Evolutionary conservation across 1,140 invertebrate species (phyloP).

Genomic region (Cardiocondyla obscurior): DNA sequence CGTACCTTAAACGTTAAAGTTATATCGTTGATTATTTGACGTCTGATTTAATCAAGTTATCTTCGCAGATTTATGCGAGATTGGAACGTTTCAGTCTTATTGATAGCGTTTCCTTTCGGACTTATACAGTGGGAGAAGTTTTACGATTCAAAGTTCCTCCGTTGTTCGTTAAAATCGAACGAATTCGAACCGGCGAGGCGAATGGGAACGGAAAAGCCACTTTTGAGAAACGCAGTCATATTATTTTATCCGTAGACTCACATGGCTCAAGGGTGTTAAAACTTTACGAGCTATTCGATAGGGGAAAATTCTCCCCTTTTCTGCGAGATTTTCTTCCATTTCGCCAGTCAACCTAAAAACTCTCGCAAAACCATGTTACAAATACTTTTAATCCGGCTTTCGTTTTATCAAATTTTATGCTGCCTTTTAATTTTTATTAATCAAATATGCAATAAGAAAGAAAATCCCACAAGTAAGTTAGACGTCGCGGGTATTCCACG

Average conservation of each 20-base stretch:
- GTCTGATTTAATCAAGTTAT: slow-evolving; percentile 28
- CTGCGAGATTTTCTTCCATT: slow-evolving; percentile 6
- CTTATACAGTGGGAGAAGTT: slow-evolving; percentile 33
- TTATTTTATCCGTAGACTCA: slow-evolving; percentile 60
- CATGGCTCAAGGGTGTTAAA: slow-evolving; percentile 47
- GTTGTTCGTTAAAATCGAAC: slow-evolving; percentile 61
- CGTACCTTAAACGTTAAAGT: background rate
- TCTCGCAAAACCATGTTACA: background rate
- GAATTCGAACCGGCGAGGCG: slow-evolving; percentile 46
- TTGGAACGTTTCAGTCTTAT: background rate
- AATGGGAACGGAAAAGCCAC: slow-evolving; percentile 38
- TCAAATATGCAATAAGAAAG: background rate
- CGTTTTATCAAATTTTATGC: background rate
- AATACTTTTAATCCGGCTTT: background rate
- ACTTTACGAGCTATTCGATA: slow-evolving; percentile 58
- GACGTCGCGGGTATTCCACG: background rate
- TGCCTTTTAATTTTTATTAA: background rate
- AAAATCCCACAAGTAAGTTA: background rate
- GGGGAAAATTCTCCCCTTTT: slow-evolving; percentile 27
- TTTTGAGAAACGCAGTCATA: slow-evolving; percentile 62
- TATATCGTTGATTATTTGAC: background rate
- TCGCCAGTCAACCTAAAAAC: slow-evolving; percentile 18
- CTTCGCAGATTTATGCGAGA: slow-evolving; percentile 37
- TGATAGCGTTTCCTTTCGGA: background rate
- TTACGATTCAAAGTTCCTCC: slow-evolving; percentile 59